Conservation (phyloP, 2,113 vertebrate species). For the Aramus guarauna region DNA sequence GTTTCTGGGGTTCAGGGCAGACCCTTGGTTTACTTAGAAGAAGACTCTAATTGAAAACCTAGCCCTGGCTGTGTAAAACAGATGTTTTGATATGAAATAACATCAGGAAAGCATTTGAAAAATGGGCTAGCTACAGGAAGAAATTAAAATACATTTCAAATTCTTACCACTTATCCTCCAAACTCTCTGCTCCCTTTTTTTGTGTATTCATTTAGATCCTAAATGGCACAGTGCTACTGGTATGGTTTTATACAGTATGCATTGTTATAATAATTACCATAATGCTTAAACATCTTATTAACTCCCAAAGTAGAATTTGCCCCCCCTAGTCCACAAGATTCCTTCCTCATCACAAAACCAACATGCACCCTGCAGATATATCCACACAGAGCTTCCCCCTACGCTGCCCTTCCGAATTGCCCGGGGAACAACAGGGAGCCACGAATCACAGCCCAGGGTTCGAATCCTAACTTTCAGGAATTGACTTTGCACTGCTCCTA, state of each 20-base stretch:
- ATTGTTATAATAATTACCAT: neutral
- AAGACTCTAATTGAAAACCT: neutral
- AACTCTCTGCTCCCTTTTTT: neutral
- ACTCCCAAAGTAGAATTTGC: neutral
- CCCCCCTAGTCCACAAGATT: fast-evolving
- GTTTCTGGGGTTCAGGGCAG: neutral
- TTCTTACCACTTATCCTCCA: neutral
- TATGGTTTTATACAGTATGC: neutral
- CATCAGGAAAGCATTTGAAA: neutral
- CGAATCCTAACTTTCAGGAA: neutral
- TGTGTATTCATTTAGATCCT: neutral
- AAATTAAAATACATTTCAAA: slow-evolving; percentile 7
- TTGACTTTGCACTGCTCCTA: neutral
- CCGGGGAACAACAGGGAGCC: neutral
- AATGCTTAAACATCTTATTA: neutral
- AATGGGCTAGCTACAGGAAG: neutral
- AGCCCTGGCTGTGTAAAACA: neutral
- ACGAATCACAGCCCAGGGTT: neutral
- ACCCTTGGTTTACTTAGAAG: neutral
- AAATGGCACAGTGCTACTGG: neutral
- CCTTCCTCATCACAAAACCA: neutral
- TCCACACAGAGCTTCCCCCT: neutral
- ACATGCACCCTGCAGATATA: neutral
- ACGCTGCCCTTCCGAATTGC: neutral
- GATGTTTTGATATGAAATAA: neutral